phyloP scores from a whole-genome alignment of 2,888 invertebrate species.

The Aphrophora alni region DNA sequence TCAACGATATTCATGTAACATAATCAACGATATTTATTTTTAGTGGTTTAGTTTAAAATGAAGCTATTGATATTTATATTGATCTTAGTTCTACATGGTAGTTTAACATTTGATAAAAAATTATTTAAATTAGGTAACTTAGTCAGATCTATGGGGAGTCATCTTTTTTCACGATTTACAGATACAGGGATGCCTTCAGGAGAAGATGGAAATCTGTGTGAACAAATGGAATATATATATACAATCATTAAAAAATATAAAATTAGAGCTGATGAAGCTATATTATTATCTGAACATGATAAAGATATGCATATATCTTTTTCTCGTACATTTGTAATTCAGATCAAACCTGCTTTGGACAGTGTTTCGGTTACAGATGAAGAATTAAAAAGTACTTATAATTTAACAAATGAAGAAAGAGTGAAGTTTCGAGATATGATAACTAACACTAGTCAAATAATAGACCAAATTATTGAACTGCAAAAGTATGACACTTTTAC shows the following conservation, averaged over 20 bases:
- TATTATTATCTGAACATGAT: not conserved
- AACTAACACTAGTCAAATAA: not conserved
- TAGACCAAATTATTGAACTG: not conserved
- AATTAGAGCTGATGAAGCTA: not conserved
- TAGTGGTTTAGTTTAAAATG: not conserved
- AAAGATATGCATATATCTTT: not conserved
- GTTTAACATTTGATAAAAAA: constrained; percentile 1
- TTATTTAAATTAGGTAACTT: not conserved
- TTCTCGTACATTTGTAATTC: not conserved
- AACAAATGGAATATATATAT: not conserved
- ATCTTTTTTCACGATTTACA: not conserved
- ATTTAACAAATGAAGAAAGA: not conserved
- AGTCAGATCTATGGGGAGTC: not conserved
- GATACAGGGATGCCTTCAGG: not conserved
- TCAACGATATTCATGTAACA: too few relatives aligned
- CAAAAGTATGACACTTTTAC: not conserved
- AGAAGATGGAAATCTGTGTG: not conserved
- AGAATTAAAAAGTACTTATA: not conserved
- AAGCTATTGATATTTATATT: not conserved
- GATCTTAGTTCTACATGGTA: not conserved
- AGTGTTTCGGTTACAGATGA: not conserved
- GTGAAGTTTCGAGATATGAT: not conserved
- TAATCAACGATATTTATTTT: too few relatives aligned
- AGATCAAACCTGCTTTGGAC: not conserved
- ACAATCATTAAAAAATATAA: not conserved